phyloP scores from a whole-genome alignment of 2,113 vertebrate genomes.

The Aspidoscelis tigris region DNA sequence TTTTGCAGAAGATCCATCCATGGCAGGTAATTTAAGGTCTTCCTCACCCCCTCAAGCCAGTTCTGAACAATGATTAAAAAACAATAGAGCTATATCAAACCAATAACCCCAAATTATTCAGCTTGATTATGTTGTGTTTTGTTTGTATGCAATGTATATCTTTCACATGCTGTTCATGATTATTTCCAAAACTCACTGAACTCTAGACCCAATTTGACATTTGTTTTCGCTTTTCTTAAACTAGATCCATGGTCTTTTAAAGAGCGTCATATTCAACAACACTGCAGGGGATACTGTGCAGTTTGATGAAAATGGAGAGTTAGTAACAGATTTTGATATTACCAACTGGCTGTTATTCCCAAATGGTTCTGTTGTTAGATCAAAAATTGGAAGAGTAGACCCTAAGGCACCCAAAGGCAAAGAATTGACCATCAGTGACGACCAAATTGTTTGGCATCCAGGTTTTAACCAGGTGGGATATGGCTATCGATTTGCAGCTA shows the following conservation, averaged over 20 bases:
- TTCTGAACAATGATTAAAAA: too few species aligned
- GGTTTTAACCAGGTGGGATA: not conserved
- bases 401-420: not conserved
- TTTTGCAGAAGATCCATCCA: not conserved
- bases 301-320: conserved; percentile 1
- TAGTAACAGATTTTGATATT: not conserved
- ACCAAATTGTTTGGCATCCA: not conserved
- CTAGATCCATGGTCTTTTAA: not conserved
- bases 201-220: not conserved
- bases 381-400: not conserved
- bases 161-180: not conserved
- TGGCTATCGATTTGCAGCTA: too few species aligned
- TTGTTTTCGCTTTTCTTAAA: not conserved
- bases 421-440: not conserved
- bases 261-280: not conserved
- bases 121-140: too few species aligned
- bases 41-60: too few species aligned
- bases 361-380: not conserved
- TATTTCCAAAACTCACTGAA: not conserved
- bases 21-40: not conserved
- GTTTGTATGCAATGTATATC: not conserved
- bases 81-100: too few species aligned
- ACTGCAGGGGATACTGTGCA: not conserved
- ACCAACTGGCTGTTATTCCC: not conserved
- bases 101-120: too few species aligned